These are phyloP conservation scores for Paracentrotus lividus DNA, from an alignment of 53 echinoderm and acorn worm species.

Conservation along the genomic window DNA sequence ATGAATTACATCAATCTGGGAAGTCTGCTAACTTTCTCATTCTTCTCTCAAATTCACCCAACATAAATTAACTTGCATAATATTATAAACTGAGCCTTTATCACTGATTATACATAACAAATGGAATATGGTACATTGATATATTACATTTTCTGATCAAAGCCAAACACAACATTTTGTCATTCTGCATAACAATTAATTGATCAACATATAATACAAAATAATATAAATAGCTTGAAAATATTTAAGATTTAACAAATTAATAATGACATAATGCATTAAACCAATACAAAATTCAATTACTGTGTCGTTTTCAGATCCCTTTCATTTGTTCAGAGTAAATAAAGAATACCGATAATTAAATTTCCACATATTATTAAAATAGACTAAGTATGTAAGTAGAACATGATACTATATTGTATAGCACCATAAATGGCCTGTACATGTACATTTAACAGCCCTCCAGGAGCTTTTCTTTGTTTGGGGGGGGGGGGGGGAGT, in stretches of 20 bases:
- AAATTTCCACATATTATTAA: background rate
- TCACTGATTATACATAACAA: background rate
- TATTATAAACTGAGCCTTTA: constrained; percentile 35
- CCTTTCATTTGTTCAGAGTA: background rate
- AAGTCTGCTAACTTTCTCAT: background rate
- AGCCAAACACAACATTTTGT: background rate
- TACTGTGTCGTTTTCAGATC: background rate
- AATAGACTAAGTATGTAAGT: background rate
- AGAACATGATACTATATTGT: background rate
- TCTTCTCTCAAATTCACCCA: background rate
- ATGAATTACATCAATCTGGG: no score
- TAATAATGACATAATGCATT: constrained; percentile 24
- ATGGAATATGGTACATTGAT: constrained; percentile 41
- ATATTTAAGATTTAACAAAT: constrained; percentile 21
- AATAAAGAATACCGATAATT: background rate
- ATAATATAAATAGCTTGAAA: constrained; percentile 42
- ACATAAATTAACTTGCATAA: constrained; percentile 50
- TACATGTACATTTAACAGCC: constrained; percentile 11
- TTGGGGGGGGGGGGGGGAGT: background rate
- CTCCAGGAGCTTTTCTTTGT: background rate
- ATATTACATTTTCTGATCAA: constrained; percentile 36
- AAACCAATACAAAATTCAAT: background rate
- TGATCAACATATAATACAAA: constrained; percentile 32
- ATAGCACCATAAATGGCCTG: constrained; percentile 20
- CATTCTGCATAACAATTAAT: background rate